Evolutionary conservation across 2,113 vertebrate genomes (phyloP).

Genomic region (Onychorhynchus coronatus): DNA sequence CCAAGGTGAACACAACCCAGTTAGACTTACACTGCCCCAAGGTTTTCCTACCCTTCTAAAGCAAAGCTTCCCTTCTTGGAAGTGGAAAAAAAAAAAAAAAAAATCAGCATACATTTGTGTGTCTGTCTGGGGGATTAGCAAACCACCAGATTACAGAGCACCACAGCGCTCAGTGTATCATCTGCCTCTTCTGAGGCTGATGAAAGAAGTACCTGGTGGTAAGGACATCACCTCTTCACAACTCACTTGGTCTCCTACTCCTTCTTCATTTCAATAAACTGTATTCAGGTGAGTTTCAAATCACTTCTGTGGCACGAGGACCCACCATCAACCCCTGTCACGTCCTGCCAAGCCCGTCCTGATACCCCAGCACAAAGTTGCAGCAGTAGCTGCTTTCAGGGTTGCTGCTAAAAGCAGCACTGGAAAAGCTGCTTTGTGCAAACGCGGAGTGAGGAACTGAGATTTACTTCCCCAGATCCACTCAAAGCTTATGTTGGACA

Average conservation of each 20-base stretch:
- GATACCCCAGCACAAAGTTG: neutral
- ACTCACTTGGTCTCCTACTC: neutral
- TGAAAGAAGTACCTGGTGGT: neutral
- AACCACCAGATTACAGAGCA: neutral
- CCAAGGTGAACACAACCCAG: neutral
- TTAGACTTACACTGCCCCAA: neutral
- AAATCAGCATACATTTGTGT: neutral
- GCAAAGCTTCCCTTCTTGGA: neutral
- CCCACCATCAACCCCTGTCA: neutral
- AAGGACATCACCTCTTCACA: neutral
- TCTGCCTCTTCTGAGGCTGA: neutral
- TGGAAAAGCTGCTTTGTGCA: neutral
- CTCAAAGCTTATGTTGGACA: neutral
- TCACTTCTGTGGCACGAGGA: neutral
- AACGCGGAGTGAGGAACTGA: fast-evolving
- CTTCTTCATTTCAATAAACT: neutral
- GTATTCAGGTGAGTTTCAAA: neutral
- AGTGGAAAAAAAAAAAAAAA: neutral
- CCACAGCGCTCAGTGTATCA: neutral
- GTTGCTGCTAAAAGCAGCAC: neutral
- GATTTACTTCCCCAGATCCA: neutral
- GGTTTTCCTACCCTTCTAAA: neutral
- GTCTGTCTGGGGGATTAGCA: neutral
- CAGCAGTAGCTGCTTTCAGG: neutral
- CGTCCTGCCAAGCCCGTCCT: neutral